phyloP scores from a whole-genome alignment of 2,888 invertebrate species.

The Lepetodrilus schrolli region DNA sequence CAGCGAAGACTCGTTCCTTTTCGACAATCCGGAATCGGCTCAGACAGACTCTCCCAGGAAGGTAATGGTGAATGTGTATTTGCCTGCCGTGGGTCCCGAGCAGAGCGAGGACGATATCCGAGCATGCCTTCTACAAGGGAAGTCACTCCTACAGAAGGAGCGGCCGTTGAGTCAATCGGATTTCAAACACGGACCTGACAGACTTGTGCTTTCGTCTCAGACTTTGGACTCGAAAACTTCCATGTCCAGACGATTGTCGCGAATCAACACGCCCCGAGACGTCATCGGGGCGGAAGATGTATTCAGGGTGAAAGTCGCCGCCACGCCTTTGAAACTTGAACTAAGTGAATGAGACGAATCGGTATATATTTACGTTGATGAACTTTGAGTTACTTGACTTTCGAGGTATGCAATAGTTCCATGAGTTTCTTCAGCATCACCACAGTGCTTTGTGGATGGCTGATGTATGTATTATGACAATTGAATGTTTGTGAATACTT shows the following conservation, averaged over 20 bases:
- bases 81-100: constrained; percentile 38
- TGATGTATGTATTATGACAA: no score
- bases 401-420: no score
- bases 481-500: no score
- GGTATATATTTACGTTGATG: no score
- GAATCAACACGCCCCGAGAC: no score
- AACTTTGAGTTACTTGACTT: no score
- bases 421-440: no score
- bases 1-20: background rate
- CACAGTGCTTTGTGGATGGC: no score
- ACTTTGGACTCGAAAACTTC: no score
- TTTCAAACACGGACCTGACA: background rate
- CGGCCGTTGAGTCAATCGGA: constrained; percentile 30
- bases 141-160: constrained; percentile 24
- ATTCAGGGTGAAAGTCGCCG: background rate
- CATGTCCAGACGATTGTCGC: no score
- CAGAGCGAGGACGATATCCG: constrained; percentile 33
- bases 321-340: background rate
- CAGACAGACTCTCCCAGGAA: constrained; percentile 15
- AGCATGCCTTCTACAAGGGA: constrained; percentile 17
- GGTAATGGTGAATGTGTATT: constrained; percentile 36
- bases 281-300: no score
- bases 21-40: background rate
- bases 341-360: background rate
- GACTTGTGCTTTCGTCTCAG: no score